phyloP scores from a whole-genome alignment of 2,113 vertebrate species.

The Sigmodon hispidus region DNA sequence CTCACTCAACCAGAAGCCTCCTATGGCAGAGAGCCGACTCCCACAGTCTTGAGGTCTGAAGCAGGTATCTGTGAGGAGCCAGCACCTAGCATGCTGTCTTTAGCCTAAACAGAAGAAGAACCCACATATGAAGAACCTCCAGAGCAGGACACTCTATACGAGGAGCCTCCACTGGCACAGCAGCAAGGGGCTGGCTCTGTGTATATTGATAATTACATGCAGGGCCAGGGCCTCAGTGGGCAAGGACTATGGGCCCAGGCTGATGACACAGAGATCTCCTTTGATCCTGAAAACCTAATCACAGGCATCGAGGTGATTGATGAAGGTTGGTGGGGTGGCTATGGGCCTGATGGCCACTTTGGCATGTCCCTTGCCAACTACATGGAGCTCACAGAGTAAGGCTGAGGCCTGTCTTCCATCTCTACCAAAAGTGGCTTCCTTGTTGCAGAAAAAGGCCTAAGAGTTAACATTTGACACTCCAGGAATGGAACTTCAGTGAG shows the following conservation, averaged over 20 bases:
- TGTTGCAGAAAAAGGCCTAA: neutral
- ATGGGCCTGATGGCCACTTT: slow-evolving; percentile 89
- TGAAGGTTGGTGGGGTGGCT: slow-evolving; percentile 98
- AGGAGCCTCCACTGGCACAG: slow-evolving; percentile 88
- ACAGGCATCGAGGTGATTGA: slow-evolving; percentile 97
- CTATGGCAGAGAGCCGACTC: slow-evolving; percentile 63
- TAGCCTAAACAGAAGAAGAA: slow-evolving; percentile 52
- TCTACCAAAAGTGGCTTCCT: neutral
- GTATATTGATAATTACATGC: slow-evolving; percentile 66
- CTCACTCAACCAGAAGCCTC: slow-evolving; percentile 83
- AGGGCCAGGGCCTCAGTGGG: slow-evolving; percentile 58
- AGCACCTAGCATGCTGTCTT: accelerated
- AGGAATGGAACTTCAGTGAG: neutral
- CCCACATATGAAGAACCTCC: slow-evolving; percentile 77
- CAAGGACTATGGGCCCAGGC: slow-evolving; percentile 94
- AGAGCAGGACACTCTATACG: slow-evolving; percentile 74
- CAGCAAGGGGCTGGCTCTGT: slow-evolving; percentile 76
- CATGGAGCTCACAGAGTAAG: slow-evolving; percentile 89
- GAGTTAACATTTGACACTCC: neutral
- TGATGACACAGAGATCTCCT: slow-evolving; percentile 97
- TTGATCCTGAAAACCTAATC: slow-evolving; percentile 96
- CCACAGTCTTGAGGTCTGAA: slow-evolving; percentile 11
- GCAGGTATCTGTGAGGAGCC: slow-evolving; percentile 5
- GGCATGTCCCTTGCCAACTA: slow-evolving; percentile 99
- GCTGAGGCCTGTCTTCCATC: neutral